Conservation (phyloP, 2,888 invertebrate species). For the Eumerus sabulonum region DNA sequence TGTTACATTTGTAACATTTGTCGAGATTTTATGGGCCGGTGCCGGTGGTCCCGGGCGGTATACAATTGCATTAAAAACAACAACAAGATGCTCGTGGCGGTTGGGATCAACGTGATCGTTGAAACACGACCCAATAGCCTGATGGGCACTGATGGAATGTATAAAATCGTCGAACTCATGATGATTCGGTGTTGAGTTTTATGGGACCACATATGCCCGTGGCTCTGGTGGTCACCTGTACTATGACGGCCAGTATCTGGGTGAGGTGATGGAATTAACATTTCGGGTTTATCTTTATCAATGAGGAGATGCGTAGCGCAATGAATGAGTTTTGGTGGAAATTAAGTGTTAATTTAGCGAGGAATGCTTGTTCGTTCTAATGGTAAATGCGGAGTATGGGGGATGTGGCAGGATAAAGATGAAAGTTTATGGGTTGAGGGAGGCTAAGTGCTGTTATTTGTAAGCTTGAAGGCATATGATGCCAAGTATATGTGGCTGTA, state of each 20-base stretch:
- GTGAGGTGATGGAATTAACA: slow-evolving; percentile 38
- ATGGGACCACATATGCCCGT: slow-evolving; percentile 39
- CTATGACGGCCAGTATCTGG: too few species aligned
- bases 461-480: too few species aligned
- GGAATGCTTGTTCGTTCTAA: slow-evolving; percentile 10
- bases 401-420: too few species aligned
- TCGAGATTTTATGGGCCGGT: slow-evolving; percentile 38
- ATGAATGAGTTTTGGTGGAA: slow-evolving; percentile 29
- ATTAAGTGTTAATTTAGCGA: slow-evolving; percentile 50
- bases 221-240: neutral
- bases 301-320: slow-evolving; percentile 24
- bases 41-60: slow-evolving; percentile 55
- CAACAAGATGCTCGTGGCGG: slow-evolving; percentile 39
- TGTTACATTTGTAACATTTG: slow-evolving; percentile 32
- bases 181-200: slow-evolving; percentile 49
- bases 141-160: slow-evolving; percentile 28
- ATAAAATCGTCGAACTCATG: slow-evolving; percentile 57
- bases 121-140: slow-evolving; percentile 8
- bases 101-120: slow-evolving; percentile 34
- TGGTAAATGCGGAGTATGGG: too few species aligned
- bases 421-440: too few species aligned
- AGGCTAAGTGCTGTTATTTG: too few species aligned
- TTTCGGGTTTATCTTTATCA: slow-evolving; percentile 48
- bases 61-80: neutral
- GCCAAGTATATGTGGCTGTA: too few species aligned